Evolutionary conservation across 2,888 invertebrate species (phyloP), one percentile per base, ranked within the genome.

Genomic region (Clistopyga incitator): DNA sequence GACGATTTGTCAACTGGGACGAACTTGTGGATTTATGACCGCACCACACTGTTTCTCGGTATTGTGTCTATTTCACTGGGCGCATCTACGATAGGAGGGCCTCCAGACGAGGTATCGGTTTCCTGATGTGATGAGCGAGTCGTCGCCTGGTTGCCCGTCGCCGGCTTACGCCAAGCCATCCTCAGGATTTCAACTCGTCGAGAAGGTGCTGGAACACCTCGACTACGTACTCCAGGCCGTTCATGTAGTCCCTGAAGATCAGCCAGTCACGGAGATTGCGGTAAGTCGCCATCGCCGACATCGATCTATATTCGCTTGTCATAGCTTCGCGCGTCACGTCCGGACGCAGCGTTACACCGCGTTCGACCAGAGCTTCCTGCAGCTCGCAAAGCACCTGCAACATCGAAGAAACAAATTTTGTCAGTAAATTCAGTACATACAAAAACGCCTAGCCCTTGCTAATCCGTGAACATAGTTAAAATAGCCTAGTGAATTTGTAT

Each of bases 301-400:
- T 85, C 13, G 76, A 76, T 18, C 94, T 92, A 71, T 90, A 91
- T 20, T 93, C 92, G 10, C 89, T 86, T 6, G 92, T 88, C 94
- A 95, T 94, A 34, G 93, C 90, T 59, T 93, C 93, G 3, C 95
- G 92, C 3, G 89, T 90, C 8, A 95, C 93, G 88, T 95, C 94
- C 13, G 88, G 86, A 4, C 92, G 89, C 2, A 87, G 87, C 8
- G 86, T 81, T 8, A 92, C 89, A 3, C 89, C 90, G 4, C 92
- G 92, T 76, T 93, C 93, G 6, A 94, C 94, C 90, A 95, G 81
- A 86, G 94, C 94, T 90, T 95, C 95, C 92, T 95, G 95, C 74
- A 97, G 94, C 91, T 96, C 95, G 91, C 97, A 97, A 70, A 97
- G 94, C 3, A 97, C 94, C 93, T 94, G 93, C 13, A 88, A 90